A percentile compares a stretch with the other conserved stretches of the same genome.
These are phyloP conservation scores for Phaedon cochleariae DNA, from an alignment of 2,888 invertebrate genomes.

Conservation along the genomic window DNA sequence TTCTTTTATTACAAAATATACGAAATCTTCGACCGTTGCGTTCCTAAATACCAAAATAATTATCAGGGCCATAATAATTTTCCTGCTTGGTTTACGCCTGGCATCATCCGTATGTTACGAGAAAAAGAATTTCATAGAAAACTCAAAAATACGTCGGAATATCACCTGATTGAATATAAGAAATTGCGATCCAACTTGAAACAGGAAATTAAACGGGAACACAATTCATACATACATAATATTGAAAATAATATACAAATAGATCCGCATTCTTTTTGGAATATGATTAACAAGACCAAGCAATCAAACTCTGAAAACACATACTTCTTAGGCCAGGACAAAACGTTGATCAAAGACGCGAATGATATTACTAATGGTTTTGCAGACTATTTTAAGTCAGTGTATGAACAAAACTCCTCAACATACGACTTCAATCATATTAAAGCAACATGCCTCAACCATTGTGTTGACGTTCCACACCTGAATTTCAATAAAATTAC, in stretches of 20 bases:
- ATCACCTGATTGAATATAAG: neutral
- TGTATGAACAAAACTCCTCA: neutral
- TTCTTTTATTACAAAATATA: too few relatives aligned
- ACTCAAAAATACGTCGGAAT: neutral
- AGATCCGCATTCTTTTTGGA: neutral
- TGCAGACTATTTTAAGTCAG: neutral
- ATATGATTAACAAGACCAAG: neutral
- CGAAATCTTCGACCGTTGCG: too few relatives aligned
- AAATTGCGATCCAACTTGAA: neutral
- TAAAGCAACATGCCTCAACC: neutral
- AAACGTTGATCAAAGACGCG: neutral
- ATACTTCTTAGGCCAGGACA: neutral
- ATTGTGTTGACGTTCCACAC: neutral
- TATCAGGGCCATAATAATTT: neutral
- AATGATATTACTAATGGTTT: neutral
- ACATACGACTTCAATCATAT: neutral
- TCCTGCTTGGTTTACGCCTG: neutral
- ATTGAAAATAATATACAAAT: neutral
- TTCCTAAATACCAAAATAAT: too few relatives aligned
- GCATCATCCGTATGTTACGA: neutral
- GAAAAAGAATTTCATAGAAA: neutral
- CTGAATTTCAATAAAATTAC: neutral
- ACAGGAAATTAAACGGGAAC: neutral
- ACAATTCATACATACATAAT: neutral
- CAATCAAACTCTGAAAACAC: neutral